A percentile compares a stretch with the other conserved stretches of the same genome.
Conservation (phyloP, 2,113 vertebrate species). For the Motacilla alba region DNA sequence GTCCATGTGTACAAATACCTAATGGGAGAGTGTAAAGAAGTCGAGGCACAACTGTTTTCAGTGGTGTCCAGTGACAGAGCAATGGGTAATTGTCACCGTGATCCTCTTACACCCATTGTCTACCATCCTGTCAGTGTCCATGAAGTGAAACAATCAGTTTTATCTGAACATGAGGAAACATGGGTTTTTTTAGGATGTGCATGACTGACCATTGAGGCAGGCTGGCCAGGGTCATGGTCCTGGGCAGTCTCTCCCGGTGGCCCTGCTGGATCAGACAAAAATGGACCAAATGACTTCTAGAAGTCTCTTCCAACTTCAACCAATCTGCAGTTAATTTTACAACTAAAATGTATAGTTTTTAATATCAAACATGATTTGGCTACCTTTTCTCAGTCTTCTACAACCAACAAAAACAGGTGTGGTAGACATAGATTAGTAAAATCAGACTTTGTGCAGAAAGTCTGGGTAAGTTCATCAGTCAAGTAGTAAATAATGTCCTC, state of each 20-base stretch:
- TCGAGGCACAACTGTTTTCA: background rate
- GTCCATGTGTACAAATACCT: background rate
- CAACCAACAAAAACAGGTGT: background rate
- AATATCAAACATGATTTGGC: background rate
- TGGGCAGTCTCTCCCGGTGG: fast-evolving
- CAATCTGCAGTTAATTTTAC: background rate
- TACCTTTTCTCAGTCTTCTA: background rate
- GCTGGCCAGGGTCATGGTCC: background rate
- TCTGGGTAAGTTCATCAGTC: background rate
- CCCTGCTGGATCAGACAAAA: background rate
- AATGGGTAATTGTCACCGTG: background rate
- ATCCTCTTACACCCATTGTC: fast-evolving
- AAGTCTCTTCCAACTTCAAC: background rate
- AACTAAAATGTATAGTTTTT: background rate
- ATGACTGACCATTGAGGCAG: background rate
- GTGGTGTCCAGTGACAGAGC: background rate
- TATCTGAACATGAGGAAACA: background rate
- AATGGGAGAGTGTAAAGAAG: background rate
- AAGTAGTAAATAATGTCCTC: background rate
- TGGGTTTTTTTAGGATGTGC: background rate
- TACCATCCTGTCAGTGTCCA: background rate
- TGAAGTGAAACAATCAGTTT: background rate
- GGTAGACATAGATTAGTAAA: background rate
- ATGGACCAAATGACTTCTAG: background rate
- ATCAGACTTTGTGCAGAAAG: background rate